These are phyloP conservation scores for Cydia strobilella DNA, from an alignment of 1,140 invertebrate genomes.

Conservation along the genomic window DNA sequence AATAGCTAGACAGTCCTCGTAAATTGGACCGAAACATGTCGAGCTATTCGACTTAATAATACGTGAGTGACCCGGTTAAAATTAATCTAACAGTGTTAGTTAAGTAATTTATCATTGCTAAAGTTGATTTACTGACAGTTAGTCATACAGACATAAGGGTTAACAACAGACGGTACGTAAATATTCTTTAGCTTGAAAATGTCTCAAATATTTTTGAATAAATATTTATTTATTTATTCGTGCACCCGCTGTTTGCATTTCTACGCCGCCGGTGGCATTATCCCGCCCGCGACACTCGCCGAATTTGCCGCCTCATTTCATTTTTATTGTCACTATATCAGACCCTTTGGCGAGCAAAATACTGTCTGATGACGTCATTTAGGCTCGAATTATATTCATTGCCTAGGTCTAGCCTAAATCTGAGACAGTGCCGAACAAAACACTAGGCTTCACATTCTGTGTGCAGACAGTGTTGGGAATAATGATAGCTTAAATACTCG, in stretches of 20 bases:
- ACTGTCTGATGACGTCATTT: constrained; percentile 22
- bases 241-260: neutral
- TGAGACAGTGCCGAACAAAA: neutral
- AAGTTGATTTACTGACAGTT: too few relatives aligned
- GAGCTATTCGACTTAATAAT: too few relatives aligned
- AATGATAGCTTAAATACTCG: neutral
- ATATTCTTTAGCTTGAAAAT: too few relatives aligned
- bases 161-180: too few relatives aligned
- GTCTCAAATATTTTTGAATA: too few relatives aligned
- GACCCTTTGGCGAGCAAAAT: constrained; percentile 17
- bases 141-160: too few relatives aligned
- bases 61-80: too few relatives aligned
- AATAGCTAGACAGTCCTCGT: too few relatives aligned
- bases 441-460: too few relatives aligned
- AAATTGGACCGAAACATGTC: too few relatives aligned
- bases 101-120: too few relatives aligned
- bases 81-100: too few relatives aligned
- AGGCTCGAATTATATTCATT: neutral
- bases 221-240: neutral
- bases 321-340: constrained; percentile 32
- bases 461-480: neutral
- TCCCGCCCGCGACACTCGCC: constrained; percentile 3
- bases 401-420: neutral
- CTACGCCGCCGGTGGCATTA: neutral
- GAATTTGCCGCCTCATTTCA: constrained; percentile 29